Evolutionary conservation across 2,797 vertebrate genomes (phyloP), one percentile per base, ranked within the genome.

Genomic region (Anas flavirostris): DNA sequence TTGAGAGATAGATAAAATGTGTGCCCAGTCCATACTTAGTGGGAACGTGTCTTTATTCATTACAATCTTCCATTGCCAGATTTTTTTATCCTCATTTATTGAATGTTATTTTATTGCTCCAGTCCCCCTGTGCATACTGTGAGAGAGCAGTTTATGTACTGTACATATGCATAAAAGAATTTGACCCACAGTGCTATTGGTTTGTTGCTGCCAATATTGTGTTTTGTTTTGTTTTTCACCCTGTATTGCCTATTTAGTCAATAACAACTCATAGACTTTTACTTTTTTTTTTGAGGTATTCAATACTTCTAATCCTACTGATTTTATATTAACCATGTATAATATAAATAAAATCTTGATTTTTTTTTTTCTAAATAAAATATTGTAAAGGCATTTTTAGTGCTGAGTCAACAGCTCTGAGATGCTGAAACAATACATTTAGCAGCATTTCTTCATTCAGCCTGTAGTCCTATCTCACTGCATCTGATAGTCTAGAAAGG

Each of bases 1-100:
- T 80, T 59, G 75, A 73, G 73, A 23, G 52, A 44, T 79, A 90
- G 92, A 59, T 83, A 94, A 88, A 95, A 72, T 35, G 33, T 22
- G 33, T 72, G 64, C 29, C 67, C n/a, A 28, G 23, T 10, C 16
- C 5, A 50, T 93, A 66, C 50, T 91, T 92, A 85, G 25, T 37
- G 75, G 79, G 58, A 89, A 88, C 23, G 72, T 83, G 44, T 35
- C 53, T 93, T 89, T 86, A 60, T 28, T 78, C 63, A 53, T 83
- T 44, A 64, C 11, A 53, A 43, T 35, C 33, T 55, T 74, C 28
- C 48, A 78, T 75, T 78, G 58, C 43, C 66, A 86, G 69, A 74
- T 86, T 89, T 82, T 87, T 28, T 93, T 73, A 64, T 90, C 22
- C 17, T 85, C 21, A 28, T 81, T 89, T 92, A 41, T 69, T 72